phyloP scores from a whole-genome alignment of 1,140 invertebrate species.

The Lasioglossum baleicum region DNA sequence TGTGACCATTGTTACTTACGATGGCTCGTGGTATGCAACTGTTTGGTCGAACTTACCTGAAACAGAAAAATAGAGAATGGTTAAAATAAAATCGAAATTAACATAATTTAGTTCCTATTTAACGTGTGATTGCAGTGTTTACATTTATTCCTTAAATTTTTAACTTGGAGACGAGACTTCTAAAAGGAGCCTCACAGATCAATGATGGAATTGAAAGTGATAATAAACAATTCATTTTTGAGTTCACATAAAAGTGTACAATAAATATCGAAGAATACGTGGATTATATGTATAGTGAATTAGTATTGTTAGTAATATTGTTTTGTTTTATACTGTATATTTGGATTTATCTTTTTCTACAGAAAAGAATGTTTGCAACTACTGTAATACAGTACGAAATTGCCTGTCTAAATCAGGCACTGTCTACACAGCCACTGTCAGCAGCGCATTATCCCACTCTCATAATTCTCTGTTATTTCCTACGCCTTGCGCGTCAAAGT shows the following conservation, averaged over 20 bases:
- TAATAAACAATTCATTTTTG: too few relatives aligned
- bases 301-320: too few relatives aligned
- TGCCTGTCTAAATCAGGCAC: not conserved
- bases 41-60: constrained; percentile 23
- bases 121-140: too few relatives aligned
- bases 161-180: not conserved
- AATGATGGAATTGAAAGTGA: too few relatives aligned
- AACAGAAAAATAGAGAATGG: constrained; percentile 22
- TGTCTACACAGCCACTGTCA: not conserved
- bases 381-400: not conserved
- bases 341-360: too few relatives aligned
- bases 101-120: too few relatives aligned
- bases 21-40: not conserved
- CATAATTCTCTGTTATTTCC: constrained; percentile 4
- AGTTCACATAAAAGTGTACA: too few relatives aligned
- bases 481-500: not conserved
- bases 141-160: not conserved
- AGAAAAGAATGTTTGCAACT: too few relatives aligned
- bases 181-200: too few relatives aligned
- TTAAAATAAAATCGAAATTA: not conserved
- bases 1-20: constrained; percentile 5
- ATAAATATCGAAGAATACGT: too few relatives aligned
- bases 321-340: too few relatives aligned
- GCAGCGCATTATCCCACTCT: not conserved
- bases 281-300: too few relatives aligned